Conservation (phyloP, 1,140 invertebrate genomes). For the Pachypsylla venusta region DNA sequence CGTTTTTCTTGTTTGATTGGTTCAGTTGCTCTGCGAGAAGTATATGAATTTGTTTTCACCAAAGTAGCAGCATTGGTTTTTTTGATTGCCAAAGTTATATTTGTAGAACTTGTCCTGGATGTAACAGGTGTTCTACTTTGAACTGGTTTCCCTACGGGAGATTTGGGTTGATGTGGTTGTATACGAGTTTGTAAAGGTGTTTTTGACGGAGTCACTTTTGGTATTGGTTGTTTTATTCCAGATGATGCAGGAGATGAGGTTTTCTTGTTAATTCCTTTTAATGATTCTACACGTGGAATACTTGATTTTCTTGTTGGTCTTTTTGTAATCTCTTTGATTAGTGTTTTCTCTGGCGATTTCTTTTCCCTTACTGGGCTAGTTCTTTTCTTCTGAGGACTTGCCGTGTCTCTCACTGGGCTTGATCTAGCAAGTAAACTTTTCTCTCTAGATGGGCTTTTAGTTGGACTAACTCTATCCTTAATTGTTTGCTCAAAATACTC, state of each 20-base stretch:
- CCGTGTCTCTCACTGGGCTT: conserved; percentile 13
- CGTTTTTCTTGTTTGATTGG: background rate
- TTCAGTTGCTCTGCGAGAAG: background rate
- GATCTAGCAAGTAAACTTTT: conserved; percentile 17
- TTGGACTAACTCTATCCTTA: conserved; percentile 4
- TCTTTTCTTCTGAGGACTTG: conserved; percentile 14
- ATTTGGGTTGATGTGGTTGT: background rate
- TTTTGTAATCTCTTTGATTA: background rate
- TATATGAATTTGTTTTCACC: conserved; percentile 11
- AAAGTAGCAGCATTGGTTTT: conserved; percentile 6
- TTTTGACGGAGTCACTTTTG: conserved; percentile 6
- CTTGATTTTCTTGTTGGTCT: conserved; percentile 18
- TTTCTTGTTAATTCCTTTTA: conserved; percentile 10
- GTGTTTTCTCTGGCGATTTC: conserved; percentile 25
- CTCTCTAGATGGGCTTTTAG: conserved; percentile 21
- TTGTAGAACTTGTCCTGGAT: conserved; percentile 1
- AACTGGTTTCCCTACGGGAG: background rate
- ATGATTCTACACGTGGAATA: conserved; percentile 18
- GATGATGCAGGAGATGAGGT: conserved; percentile 1
- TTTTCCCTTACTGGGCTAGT: conserved; percentile 14
- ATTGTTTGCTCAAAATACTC: background rate
- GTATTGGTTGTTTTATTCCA: conserved; percentile 10
- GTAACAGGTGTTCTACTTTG: background rate
- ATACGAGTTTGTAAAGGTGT: conserved; percentile 14
- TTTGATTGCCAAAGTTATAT: conserved; percentile 3